phyloP scores from a whole-genome alignment of 2,113 vertebrate species.

The Prietella phreatophila region DNA sequence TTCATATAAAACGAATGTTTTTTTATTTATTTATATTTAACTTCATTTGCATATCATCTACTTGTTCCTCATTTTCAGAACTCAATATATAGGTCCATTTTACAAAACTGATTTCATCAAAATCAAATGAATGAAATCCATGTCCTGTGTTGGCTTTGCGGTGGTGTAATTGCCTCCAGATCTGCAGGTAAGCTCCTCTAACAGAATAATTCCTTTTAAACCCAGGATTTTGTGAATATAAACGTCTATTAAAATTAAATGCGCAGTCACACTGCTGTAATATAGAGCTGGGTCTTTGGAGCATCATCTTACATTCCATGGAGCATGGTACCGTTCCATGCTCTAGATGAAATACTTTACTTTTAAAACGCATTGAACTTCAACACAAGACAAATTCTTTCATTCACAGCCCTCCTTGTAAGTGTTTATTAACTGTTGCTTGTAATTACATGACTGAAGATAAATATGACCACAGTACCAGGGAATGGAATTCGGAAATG shows the following conservation, averaged over 20 bases:
- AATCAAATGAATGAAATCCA: not conserved
- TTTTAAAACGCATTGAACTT: slow-evolving; percentile 10
- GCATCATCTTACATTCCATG: not conserved
- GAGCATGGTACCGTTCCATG: not conserved
- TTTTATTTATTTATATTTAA: not conserved
- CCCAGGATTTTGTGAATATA: slow-evolving; percentile 2
- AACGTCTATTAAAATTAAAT: not conserved
- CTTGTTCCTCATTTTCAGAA: not conserved
- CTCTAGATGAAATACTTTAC: slow-evolving; percentile 22
- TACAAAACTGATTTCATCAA: not conserved
- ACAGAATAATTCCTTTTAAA: not conserved
- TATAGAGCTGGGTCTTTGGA: not conserved
- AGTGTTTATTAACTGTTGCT: slow-evolving; percentile 25
- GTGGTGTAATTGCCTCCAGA: not conserved
- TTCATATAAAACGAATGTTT: not conserved
- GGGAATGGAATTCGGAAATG: slow-evolving; percentile 3
- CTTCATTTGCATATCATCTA: not conserved
- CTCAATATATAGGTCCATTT: not conserved
- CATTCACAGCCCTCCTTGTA: slow-evolving; percentile 8
- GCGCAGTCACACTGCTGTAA: not conserved
- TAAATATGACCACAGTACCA: not conserved
- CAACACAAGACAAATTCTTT: slow-evolving; percentile 39
- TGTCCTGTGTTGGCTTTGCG: not conserved
- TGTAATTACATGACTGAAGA: slow-evolving; percentile 31
- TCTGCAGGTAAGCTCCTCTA: not conserved